Conservation (phyloP, 2,797 vertebrate species). For the Sphenodon punctatus region DNA sequence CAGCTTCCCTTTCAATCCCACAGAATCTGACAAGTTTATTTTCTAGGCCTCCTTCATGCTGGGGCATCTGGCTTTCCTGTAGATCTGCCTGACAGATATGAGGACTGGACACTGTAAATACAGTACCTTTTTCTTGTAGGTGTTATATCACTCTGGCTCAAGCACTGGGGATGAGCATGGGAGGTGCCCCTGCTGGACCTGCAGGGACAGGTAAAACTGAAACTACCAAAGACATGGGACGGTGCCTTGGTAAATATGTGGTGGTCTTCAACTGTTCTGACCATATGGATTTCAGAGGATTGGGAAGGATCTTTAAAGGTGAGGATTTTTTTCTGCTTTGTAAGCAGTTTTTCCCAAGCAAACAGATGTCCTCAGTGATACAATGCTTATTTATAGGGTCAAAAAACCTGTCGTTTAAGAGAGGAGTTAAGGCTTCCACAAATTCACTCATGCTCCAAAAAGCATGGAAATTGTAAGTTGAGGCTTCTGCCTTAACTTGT, state of each 20-base stretch:
- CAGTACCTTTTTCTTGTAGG: constrained; percentile 65
- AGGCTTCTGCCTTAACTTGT: too few relatives aligned
- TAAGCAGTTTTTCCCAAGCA: not conserved
- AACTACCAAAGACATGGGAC: constrained; percentile 97
- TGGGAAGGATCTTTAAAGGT: constrained; percentile 98
- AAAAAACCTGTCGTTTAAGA: too few relatives aligned
- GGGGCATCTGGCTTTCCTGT: not conserved
- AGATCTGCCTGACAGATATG: not conserved
- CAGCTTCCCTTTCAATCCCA: too few relatives aligned
- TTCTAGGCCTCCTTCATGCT: not conserved
- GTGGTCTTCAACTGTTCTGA: constrained; percentile 99
- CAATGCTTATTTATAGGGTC: too few relatives aligned
- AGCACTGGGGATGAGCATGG: constrained; percentile 98
- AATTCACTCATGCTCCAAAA: too few relatives aligned
- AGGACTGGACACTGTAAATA: not conserved
- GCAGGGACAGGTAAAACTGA: constrained; percentile 97
- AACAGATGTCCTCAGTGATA: too few relatives aligned
- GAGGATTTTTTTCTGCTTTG: not conserved
- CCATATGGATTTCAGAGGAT: constrained; percentile 97
- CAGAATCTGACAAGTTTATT: too few relatives aligned
- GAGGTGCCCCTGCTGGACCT: constrained; percentile 93
- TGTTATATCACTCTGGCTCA: constrained; percentile 98
- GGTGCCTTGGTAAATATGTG: constrained; percentile 95
- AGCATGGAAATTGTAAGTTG: too few relatives aligned
- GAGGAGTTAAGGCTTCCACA: too few relatives aligned